phyloP scores from a whole-genome alignment of 2,888 invertebrate species.

The Apotomis capreana region DNA sequence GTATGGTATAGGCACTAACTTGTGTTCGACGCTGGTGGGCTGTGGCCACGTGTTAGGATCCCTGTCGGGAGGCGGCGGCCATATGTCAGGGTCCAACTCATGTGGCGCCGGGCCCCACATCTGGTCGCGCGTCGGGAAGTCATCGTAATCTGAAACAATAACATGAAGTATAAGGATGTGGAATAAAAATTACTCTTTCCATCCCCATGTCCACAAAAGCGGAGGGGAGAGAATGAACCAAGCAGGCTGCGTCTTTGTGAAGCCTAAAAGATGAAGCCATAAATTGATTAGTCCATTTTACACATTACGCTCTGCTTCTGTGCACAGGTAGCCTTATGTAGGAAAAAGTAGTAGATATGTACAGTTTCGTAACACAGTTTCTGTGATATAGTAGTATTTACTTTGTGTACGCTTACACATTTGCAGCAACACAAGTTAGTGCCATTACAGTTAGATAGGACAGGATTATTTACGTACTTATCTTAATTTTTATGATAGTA shows the following conservation, averaged over 20 bases:
- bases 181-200: too few relatives aligned
- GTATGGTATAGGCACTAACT: slow-evolving; percentile 67
- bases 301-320: too few relatives aligned
- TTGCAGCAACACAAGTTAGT: too few relatives aligned
- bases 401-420: slow-evolving; percentile 1
- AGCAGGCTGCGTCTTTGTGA: too few relatives aligned
- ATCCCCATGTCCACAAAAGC: too few relatives aligned
- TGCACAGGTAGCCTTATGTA: too few relatives aligned
- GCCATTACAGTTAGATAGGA: too few relatives aligned
- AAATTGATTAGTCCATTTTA: too few relatives aligned
- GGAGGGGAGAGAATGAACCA: too few relatives aligned
- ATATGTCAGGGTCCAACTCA: slow-evolving; percentile 89
- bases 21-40: slow-evolving; percentile 90
- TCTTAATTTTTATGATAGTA: too few relatives aligned
- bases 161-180: neutral
- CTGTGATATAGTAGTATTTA: neutral
- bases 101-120: slow-evolving; percentile 80
- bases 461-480: too few relatives aligned
- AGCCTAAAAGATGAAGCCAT: too few relatives aligned
- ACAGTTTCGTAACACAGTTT: neutral
- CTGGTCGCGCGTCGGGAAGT: slow-evolving; percentile 74
- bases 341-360: neutral
- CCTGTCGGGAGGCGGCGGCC: slow-evolving; percentile 86
- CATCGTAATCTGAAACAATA: slow-evolving; percentile 72
- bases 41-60: slow-evolving; percentile 96